Conservation (phyloP, 2,113 vertebrate species). For the Cynoglossus semilaevis region DNA sequence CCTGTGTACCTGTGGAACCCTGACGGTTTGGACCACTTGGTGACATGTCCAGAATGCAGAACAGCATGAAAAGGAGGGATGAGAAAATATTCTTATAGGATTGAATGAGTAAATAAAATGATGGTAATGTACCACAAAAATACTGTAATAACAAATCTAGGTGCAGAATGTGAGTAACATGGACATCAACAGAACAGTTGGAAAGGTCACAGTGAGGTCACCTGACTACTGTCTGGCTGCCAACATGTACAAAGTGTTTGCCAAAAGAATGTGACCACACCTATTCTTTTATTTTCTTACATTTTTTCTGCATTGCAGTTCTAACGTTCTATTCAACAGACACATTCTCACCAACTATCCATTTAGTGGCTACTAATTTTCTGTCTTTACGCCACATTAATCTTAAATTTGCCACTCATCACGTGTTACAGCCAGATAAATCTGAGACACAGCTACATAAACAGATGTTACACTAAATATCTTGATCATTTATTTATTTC, state of each 20-base stretch:
- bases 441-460: constrained; percentile 25
- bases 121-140: not conserved
- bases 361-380: constrained; percentile 39
- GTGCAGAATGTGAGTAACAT: not conserved
- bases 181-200: not conserved
- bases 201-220: constrained; percentile 25
- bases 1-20: constrained; percentile 40
- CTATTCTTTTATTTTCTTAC: constrained; percentile 21
- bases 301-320: constrained; percentile 19
- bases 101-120: not conserved
- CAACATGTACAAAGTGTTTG: constrained; percentile 27
- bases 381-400: constrained; percentile 45
- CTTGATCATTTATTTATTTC: constrained; percentile 39
- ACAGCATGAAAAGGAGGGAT: constrained; percentile 19
- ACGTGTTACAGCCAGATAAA: constrained; percentile 35
- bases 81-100: not conserved
- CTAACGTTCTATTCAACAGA: constrained; percentile 25
- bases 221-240: constrained; percentile 28
- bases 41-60: constrained; percentile 44
- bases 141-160: not conserved
- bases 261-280: constrained; percentile 14
- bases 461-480: constrained; percentile 49
- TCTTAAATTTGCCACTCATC: constrained; percentile 37
- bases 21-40: constrained; percentile 27
- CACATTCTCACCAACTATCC: constrained; percentile 10